Base-by-base conservation (phyloP, 2,888 invertebrate species). In the Beris morrisii region DNA sequence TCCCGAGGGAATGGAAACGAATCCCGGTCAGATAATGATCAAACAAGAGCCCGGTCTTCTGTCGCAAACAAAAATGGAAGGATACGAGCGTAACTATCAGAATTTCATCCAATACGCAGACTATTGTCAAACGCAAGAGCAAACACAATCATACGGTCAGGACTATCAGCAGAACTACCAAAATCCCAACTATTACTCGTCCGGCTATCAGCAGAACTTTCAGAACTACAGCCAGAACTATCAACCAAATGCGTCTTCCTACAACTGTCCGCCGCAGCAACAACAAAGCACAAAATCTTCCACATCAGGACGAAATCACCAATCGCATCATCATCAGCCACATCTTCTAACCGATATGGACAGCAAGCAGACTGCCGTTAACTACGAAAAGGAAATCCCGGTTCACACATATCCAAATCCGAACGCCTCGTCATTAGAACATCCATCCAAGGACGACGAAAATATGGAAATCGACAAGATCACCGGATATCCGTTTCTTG, bases 401-500 rank as follows among this genome's bases (percentile, higher is more conserved):
- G 77, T 80, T 4, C 79, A 80, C 70, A 78, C 80, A 63, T 81
- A 81, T 72, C 81, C 81, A 30, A 80, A 79, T 72, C 80, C 80
- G 44, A 79, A 79, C 72, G 76, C 79, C 3, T 70, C 69, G 9
- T 67, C 71, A 45, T 75, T 74, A 38, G 77, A 77, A 64, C 76
- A 76, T 45, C 74, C 76, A 70, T 11, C 53, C 5, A 59, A 64
- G 31, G 55, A 46, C 5, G 55, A 4, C 3, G n/a, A 65, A 12
- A 61, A 63, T 32, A 56, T 67, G 44, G 58, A 59, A 31, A 43
- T 69, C 11, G 71, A 71, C 68, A 75, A 75, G 45, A 72, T 74
- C 48, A 73, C 73, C 28, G 77, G 75, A 15, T 87, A 87, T 75
- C 79, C 85, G 69, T 90, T 84, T 76, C 81, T 85, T 69, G 89